phyloP scores from a whole-genome alignment of 2,113 vertebrate species.

The Phaethon lepturus region DNA sequence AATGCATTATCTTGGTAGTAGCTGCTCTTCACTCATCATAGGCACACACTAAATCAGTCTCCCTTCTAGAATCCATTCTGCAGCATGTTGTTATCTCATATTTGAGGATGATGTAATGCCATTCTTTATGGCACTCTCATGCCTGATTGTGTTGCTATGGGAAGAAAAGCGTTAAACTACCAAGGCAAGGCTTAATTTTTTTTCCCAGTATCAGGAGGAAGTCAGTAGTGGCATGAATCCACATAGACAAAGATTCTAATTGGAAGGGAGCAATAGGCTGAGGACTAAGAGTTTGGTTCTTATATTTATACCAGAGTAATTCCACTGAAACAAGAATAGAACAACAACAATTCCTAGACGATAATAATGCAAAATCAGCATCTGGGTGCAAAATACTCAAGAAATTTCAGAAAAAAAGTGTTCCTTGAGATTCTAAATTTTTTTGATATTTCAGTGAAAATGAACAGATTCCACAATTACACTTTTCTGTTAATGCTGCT shows the following conservation, averaged over 20 bases:
- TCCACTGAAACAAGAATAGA: background rate
- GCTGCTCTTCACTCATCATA: background rate
- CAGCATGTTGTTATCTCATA: background rate
- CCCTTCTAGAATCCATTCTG: background rate
- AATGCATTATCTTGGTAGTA: background rate
- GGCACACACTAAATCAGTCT: background rate
- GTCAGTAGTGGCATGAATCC: background rate
- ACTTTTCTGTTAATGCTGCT: background rate
- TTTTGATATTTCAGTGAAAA: background rate
- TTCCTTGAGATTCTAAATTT: background rate
- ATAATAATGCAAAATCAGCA: background rate
- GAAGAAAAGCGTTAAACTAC: background rate
- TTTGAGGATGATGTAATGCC: background rate
- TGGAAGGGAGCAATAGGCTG: background rate
- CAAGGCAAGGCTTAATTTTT: background rate
- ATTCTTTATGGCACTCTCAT: background rate
- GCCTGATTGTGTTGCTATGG: background rate
- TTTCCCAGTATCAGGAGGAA: background rate
- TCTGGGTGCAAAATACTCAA: background rate
- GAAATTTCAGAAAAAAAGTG: background rate
- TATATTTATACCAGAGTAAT: background rate
- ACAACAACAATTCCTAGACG: background rate
- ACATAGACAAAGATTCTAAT: background rate
- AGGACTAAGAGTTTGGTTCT: background rate
- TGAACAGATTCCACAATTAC: background rate